These are phyloP conservation scores for Ectemnius continuus DNA, from an alignment of 2,888 invertebrate species.

Conservation along the genomic window DNA sequence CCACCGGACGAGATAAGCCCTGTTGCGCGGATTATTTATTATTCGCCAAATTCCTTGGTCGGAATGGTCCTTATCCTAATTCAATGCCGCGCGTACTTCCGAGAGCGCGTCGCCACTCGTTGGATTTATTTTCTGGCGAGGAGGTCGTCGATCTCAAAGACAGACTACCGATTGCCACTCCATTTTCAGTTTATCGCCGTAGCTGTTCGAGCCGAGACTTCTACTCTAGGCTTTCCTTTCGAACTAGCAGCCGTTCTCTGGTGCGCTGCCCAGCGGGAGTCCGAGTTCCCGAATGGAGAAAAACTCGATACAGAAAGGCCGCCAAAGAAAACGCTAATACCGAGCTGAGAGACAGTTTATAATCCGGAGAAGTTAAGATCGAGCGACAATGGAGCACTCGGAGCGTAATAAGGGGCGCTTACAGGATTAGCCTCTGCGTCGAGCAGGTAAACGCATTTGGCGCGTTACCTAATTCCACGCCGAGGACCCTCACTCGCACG, in stretches of 20 bases:
- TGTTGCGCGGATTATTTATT: conserved; percentile 52
- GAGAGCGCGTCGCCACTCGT: too few species aligned
- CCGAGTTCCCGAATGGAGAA: conserved; percentile 28
- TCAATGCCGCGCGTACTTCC: too few species aligned
- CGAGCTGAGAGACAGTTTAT: conserved; percentile 71
- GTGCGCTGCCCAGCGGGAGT: conserved; percentile 63
- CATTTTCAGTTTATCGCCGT: too few species aligned
- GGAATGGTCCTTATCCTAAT: conserved; percentile 5
- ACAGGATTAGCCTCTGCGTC: conserved; percentile 69
- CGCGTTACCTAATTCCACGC: conserved; percentile 21
- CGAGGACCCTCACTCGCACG: background rate
- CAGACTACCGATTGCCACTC: too few species aligned
- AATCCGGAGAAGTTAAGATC: conserved; percentile 77
- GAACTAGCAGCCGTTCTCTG: too few species aligned
- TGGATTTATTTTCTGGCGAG: background rate
- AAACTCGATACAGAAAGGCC: conserved; percentile 46
- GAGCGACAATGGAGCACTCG: conserved; percentile 69
- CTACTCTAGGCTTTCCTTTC: too few species aligned
- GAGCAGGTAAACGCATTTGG: conserved; percentile 65
- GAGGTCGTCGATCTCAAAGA: too few species aligned
- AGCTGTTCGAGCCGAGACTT: too few species aligned
- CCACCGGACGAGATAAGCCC: conserved; percentile 49
- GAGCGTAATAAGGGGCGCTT: conserved; percentile 76
- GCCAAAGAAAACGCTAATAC: conserved; percentile 62
- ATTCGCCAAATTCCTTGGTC: conserved; percentile 34